Percentiles rank a stretch among this genome's conserved stretches.
Evolutionary conservation across 1,140 invertebrate species (phyloP).

Genomic region (Bombus picipes): DNA sequence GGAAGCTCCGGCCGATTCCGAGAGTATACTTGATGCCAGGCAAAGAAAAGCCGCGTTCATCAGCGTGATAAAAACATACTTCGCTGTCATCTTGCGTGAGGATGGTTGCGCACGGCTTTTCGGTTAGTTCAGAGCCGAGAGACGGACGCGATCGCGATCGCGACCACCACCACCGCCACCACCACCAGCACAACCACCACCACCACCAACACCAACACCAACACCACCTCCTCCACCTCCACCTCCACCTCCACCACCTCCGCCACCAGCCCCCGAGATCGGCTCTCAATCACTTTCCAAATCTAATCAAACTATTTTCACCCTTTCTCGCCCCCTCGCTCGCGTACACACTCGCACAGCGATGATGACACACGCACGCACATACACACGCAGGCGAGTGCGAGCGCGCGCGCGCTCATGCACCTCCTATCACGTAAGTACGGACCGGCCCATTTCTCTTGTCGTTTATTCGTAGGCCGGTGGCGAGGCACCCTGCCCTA

Average conservation of each 20-base stretch:
- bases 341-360: slow-evolving; percentile 45
- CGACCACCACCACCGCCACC: neutral
- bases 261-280: neutral
- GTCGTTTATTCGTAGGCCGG: slow-evolving; percentile 61
- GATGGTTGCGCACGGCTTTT: slow-evolving; percentile 6
- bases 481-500: slow-evolving; percentile 53
- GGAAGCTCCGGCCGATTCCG: slow-evolving; percentile 76
- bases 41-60: slow-evolving; percentile 35
- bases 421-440: slow-evolving; percentile 70
- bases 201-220: neutral
- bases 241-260: neutral
- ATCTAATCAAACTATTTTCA: slow-evolving; percentile 27
- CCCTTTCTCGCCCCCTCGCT: slow-evolving; percentile 34
- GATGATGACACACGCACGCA: slow-evolving; percentile 55
- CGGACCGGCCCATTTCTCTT: slow-evolving; percentile 70
- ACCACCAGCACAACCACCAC: neutral
- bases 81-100: slow-evolving; percentile 45
- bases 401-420: slow-evolving; percentile 69
- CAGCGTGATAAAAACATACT: slow-evolving; percentile 39
- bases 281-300: slow-evolving; percentile 17
- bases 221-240: neutral
- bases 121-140: neutral
- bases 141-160: slow-evolving; percentile 4
- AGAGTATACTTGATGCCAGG: slow-evolving; percentile 35
- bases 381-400: slow-evolving; percentile 60